These are phyloP conservation scores for Corythaixoides concolor DNA, from an alignment of 2,113 vertebrate genomes.

Conservation along the genomic window DNA sequence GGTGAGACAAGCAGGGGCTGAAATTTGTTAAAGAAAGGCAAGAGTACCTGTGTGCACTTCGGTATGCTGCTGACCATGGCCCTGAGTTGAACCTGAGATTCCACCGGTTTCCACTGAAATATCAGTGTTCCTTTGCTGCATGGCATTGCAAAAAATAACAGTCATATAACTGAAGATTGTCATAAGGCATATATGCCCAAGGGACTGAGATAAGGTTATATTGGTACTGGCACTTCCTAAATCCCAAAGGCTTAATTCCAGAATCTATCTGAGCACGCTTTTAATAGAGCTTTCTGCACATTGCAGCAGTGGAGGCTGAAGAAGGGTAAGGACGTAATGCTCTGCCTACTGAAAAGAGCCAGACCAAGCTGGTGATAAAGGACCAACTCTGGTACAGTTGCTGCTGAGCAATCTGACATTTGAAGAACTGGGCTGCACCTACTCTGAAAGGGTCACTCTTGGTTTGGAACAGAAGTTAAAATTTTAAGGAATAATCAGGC, in stretches of 20 bases:
- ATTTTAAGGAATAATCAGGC: background rate
- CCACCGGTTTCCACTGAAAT: background rate
- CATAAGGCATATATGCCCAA: background rate
- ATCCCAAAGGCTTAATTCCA: background rate
- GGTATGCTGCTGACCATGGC: background rate
- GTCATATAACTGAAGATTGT: background rate
- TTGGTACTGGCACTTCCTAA: background rate
- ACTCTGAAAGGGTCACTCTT: background rate
- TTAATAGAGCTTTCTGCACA: background rate
- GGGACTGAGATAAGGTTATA: background rate
- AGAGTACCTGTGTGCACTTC: background rate
- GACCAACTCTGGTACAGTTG: background rate
- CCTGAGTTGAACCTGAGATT: background rate
- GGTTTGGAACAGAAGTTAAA: background rate
- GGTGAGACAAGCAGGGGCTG: background rate
- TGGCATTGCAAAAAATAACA: background rate
- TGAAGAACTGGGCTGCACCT: background rate
- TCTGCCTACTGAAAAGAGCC: background rate
- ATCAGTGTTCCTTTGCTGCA: background rate
- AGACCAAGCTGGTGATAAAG: background rate
- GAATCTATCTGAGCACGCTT: background rate
- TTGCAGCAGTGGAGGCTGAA: background rate
- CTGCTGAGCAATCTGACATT: background rate
- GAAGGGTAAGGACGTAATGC: background rate
- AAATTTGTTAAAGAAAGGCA: background rate